A percentile compares a stretch with the other conserved stretches of the same genome.
Evolutionary conservation across 2,888 invertebrate genomes (phyloP).

Genomic region (Lottia gigantea): DNA sequence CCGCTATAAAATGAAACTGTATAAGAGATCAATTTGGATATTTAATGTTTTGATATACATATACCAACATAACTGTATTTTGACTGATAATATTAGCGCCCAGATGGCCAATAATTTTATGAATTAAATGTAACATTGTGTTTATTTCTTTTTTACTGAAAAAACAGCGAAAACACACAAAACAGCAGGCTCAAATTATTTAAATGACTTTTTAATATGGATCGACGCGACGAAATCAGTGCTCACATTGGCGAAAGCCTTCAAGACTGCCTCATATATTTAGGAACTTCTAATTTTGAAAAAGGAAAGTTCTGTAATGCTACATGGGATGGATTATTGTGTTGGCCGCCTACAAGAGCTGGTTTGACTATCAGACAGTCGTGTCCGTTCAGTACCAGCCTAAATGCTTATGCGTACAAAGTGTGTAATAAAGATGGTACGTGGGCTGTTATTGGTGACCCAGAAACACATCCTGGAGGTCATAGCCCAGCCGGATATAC

Average conservation of each 20-base stretch:
- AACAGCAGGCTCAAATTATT: no score
- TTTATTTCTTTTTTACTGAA: no score
- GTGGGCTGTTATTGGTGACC: constrained; percentile 11
- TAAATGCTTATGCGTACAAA: constrained; percentile 13
- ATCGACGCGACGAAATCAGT: not conserved
- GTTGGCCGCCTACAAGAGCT: constrained; percentile 22
- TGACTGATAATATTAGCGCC: no score
- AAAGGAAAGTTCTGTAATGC: constrained; percentile 16
- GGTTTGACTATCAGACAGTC: constrained; percentile 18
- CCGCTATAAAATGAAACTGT: no score
- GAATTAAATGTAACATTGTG: no score
- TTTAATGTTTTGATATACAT: no score
- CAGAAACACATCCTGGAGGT: not conserved
- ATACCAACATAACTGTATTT: no score
- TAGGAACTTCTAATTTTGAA: not conserved
- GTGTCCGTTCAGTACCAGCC: constrained; percentile 15
- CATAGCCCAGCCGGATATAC: constrained; percentile 11
- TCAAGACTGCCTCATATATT: not conserved
- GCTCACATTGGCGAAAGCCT: not conserved
- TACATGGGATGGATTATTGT: constrained; percentile 18
- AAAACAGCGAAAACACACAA: no score
- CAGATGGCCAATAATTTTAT: no score
- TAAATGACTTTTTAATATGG: no score
- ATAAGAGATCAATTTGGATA: no score
- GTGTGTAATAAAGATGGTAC: constrained; percentile 18